These are phyloP conservation scores for Pimpla rufipes DNA, from an alignment of 2,888 invertebrate species.

Conservation along the genomic window DNA sequence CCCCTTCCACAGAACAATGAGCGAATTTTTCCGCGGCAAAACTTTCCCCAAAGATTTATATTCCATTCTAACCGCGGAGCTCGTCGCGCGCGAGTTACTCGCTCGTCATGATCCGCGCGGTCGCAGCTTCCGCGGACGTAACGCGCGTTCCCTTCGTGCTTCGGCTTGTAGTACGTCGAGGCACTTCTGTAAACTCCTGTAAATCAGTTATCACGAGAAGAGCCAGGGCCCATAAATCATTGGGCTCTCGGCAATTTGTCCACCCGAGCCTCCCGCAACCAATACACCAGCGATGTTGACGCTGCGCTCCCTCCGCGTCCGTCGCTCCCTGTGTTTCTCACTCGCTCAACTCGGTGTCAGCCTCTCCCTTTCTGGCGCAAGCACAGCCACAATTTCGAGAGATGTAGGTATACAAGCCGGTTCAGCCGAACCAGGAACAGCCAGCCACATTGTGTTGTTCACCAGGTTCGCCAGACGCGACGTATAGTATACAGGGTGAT, in stretches of 20 bases:
- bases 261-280: slow-evolving; percentile 1
- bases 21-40: background rate
- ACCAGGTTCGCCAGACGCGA: slow-evolving; percentile 8
- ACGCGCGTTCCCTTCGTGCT: background rate
- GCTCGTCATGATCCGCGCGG: background rate
- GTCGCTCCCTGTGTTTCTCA: background rate
- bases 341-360: background rate
- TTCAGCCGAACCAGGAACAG: background rate
- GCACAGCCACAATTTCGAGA: background rate
- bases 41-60: background rate
- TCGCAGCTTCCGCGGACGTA: background rate
- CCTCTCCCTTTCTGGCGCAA: too few species aligned
- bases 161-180: background rate
- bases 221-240: slow-evolving; percentile 39
- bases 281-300: slow-evolving; percentile 1
- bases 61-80: background rate
- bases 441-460: background rate
- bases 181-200: slow-evolving; percentile 29
- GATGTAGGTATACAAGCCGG: slow-evolving; percentile 11
- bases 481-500: background rate
- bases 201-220: slow-evolving; percentile 42
- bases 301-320: background rate
- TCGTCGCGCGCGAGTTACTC: background rate
- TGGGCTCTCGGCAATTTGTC: slow-evolving; percentile 39
- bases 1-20: background rate